A percentile compares a stretch with the other conserved stretches of the same genome.
Conservation (phyloP, 2,113 vertebrate genomes). For the Dicentrarchus labrax region DNA sequence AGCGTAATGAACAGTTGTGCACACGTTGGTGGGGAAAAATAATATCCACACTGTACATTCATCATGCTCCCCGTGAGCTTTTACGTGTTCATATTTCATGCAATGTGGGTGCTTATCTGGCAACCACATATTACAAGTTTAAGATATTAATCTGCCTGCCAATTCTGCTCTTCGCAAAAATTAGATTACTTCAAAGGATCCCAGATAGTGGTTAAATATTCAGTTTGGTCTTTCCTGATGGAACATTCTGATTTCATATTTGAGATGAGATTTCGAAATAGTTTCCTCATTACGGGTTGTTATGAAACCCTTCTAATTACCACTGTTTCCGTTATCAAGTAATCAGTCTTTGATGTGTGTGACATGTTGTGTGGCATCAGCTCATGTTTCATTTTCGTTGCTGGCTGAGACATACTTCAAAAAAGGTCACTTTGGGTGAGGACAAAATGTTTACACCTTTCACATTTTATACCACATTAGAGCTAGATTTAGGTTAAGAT, state of each 20-base stretch:
- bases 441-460: not conserved
- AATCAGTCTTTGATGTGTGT: slow-evolving; percentile 22
- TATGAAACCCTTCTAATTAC: slow-evolving; percentile 23
- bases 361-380: slow-evolving; percentile 20
- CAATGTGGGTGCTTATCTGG: slow-evolving; percentile 38
- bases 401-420: not conserved
- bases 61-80: slow-evolving; percentile 24
- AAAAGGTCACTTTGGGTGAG: not conserved
- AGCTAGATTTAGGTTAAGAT: not conserved
- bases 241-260: slow-evolving; percentile 51
- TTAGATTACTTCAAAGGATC: slow-evolving; percentile 59
- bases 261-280: slow-evolving; percentile 48
- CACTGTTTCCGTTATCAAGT: slow-evolving; percentile 22
- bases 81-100: slow-evolving; percentile 48
- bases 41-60: slow-evolving; percentile 15
- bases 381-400: slow-evolving; percentile 1
- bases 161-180: slow-evolving; percentile 44
- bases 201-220: slow-evolving; percentile 52
- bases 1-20: slow-evolving; percentile 31
- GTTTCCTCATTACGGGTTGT: slow-evolving; percentile 33
- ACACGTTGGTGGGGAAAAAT: slow-evolving; percentile 11
- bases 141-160: slow-evolving; percentile 60
- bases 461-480: not conserved
- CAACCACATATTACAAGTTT: slow-evolving; percentile 54
- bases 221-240: slow-evolving; percentile 47